Base-by-base conservation (phyloP, 2,797 vertebrate genomes). In the Bucorvus abyssinicus region DNA sequence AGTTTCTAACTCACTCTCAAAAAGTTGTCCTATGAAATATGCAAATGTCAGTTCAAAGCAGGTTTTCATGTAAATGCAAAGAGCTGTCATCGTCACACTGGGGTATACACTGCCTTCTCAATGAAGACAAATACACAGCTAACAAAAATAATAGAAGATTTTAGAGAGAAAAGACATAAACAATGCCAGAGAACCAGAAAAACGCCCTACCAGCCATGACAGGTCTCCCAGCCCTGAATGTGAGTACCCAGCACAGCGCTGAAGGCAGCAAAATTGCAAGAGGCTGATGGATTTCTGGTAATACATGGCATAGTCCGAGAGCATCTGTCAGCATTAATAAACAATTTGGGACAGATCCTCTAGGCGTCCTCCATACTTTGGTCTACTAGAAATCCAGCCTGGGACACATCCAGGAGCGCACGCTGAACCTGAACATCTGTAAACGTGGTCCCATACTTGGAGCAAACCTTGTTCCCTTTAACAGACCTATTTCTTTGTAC, bases 41-140 rank as follows among this genome's bases (percentile, higher is more conserved):
- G 21, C 7, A 34, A 91, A 57, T 71, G 75, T 6, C 53, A 78
- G 52, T 49, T 85, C 70, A 82, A 87, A 83, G 56, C 67, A 92
- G 63, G 69, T 74, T 78, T 94, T 92, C 73, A 84, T 89, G 59
- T 67, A 67, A 93, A 89, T 73, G 32, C 59, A 56, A 86, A 89
- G 83, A 86, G 56, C 83, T 81, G 30, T 55, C 14, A 4, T 29
- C n/a, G 24, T 45, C 80, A 50, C 40, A 29, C 27, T n/a, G 14
- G n/a, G 22, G 8, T 68, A 7, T 11, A 53, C 2, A 5, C 63
- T 90, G 70, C 23, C 63, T 76, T 87, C 67, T 88, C 73, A 65
- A 60, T 52, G 73, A 91, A 87, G 77, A 61, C 65, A 84, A 84
- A 84, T n/a, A 53, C 14, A 53, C 20, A 75, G 83, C 32, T 60